Conservation (phyloP, 2,888 invertebrate species). For the Rhamphomyia laevipes region DNA sequence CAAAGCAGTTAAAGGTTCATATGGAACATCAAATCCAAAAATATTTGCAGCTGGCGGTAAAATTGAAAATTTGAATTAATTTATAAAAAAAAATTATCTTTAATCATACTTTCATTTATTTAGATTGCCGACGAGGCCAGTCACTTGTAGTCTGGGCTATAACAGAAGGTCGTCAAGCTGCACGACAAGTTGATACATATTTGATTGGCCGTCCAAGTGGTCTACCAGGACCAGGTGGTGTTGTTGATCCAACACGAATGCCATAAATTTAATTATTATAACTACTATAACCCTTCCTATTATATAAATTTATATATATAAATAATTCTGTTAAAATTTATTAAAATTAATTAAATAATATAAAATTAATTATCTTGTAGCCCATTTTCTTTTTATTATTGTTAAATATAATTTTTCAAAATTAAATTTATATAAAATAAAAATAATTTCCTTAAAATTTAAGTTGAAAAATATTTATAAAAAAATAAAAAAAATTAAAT, state of each 20-base stretch:
- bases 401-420: no score
- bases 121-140: constrained; percentile 98
- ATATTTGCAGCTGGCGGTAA: constrained; percentile 94
- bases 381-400: no score
- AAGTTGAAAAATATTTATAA: no score
- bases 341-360: no score
- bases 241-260: constrained; percentile 41
- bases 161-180: constrained; percentile 95
- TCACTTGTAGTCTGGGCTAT: constrained; percentile 99
- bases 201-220: constrained; percentile 61
- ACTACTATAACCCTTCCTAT: no score
- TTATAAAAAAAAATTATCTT: constrained; percentile 8
- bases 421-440: no score
- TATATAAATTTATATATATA: no score
- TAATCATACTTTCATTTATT: neutral
- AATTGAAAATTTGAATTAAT: neutral
- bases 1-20: constrained; percentile 64
- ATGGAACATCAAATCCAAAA: constrained; percentile 65
- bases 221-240: constrained; percentile 88
- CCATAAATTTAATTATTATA: neutral
- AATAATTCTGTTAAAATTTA: no score
- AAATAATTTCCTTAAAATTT: no score
- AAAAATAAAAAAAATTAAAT: no score
- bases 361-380: no score
- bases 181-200: constrained; percentile 80